phyloP scores from a whole-genome alignment of 2,888 invertebrate genomes.

The Caenorhabditis sinica region DNA sequence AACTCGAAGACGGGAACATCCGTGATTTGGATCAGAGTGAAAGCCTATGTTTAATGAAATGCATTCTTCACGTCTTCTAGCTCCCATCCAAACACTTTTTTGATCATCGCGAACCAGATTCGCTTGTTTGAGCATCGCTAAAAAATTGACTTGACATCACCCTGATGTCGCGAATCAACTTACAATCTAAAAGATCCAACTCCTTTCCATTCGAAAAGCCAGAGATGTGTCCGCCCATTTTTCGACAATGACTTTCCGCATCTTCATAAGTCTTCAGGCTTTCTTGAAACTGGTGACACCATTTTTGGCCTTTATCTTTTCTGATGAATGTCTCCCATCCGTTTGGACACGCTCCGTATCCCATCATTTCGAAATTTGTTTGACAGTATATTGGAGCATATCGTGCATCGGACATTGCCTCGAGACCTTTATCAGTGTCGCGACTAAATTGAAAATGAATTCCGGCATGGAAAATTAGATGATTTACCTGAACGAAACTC shows the following conservation, averaged over 20 bases:
- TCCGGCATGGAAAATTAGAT: background rate
- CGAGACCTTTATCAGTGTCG: background rate
- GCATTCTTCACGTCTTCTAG: background rate
- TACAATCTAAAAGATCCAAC: slow-evolving; percentile 13
- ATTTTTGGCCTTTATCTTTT: slow-evolving; percentile 1
- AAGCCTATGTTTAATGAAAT: slow-evolving; percentile 6
- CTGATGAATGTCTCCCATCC: background rate
- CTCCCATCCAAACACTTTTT: slow-evolving; percentile 3
- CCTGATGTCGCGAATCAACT: background rate
- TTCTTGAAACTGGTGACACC: slow-evolving; percentile 15
- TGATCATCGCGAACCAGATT: background rate
- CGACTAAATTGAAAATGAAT: background rate
- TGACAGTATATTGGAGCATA: slow-evolving; percentile 32
- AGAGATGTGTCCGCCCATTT: background rate
- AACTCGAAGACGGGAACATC: slow-evolving; percentile 1
- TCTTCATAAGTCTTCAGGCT: background rate
- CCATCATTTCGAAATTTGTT: background rate
- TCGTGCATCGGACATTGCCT: slow-evolving; percentile 36
- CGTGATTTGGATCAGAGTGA: background rate
- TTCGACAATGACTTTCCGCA: background rate
- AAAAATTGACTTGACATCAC: background rate
- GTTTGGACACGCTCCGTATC: background rate
- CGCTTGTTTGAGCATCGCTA: background rate
- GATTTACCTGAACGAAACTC: slow-evolving; percentile 8
- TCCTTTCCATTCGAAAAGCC: slow-evolving; percentile 2